Percentiles rank a stretch among this genome's conserved stretches.
Conservation (phyloP, 2,888 invertebrate genomes). For the Euclidia mi region DNA sequence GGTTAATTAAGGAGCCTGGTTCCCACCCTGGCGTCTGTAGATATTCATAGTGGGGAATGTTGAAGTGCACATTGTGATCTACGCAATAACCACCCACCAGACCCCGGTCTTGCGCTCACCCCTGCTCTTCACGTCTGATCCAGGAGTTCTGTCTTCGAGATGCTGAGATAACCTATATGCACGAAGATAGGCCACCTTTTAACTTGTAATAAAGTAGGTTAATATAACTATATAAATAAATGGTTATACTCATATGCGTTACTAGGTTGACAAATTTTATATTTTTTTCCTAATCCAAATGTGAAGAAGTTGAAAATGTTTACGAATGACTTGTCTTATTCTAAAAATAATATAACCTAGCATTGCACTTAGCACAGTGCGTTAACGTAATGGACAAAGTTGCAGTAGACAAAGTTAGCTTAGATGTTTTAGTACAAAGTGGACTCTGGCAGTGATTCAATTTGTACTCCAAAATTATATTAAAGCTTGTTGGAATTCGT, state of each 20-base stretch:
- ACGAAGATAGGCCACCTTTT: slow-evolving; percentile 21
- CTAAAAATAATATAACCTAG: too few species aligned
- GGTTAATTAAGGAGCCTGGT: slow-evolving; percentile 71
- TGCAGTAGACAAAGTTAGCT: slow-evolving; percentile 67
- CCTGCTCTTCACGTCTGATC: slow-evolving; percentile 83
- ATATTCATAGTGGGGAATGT: slow-evolving; percentile 83
- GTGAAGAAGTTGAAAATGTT: too few species aligned
- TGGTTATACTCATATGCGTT: too few species aligned
- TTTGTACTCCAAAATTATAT: slow-evolving; percentile 45
- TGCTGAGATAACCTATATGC: slow-evolving; percentile 64
- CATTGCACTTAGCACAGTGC: too few species aligned
- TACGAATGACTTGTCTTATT: too few species aligned
- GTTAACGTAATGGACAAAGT: too few species aligned
- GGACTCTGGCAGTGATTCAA: slow-evolving; percentile 52
- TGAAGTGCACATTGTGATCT: slow-evolving; percentile 90
- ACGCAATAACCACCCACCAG: slow-evolving; percentile 70
- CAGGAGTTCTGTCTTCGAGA: slow-evolving; percentile 81
- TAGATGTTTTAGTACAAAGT: slow-evolving; percentile 58
- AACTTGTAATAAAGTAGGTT: too few species aligned
- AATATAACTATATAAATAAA: too few species aligned
- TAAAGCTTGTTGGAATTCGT: slow-evolving; percentile 15
- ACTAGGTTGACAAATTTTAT: too few species aligned
- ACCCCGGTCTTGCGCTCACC: slow-evolving; percentile 55
- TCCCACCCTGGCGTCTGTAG: slow-evolving; percentile 77
- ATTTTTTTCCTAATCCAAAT: too few species aligned